Evolutionary conservation across 2,888 invertebrate species (phyloP), one percentile per base, ranked within the genome.

Genomic region (Erebia aethiops): DNA sequence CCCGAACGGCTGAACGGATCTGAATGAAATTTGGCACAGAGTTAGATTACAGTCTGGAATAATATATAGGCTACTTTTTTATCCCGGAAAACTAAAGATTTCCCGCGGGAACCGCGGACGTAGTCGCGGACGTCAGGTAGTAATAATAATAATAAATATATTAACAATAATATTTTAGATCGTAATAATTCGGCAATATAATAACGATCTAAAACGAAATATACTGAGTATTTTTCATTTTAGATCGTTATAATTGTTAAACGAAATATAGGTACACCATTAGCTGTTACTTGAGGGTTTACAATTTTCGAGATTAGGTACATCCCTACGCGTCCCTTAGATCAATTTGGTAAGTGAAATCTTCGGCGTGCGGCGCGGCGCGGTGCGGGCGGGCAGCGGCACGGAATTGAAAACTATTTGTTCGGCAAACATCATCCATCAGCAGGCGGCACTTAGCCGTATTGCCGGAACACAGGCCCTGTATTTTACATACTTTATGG

Each of bases 361-460:
- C 78, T 79, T 76, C 74, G 78, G 78, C 74, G 77, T 77, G 77
- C 77, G 79, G 77, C 81, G 83, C 87, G 84, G 87, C 46, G 46
- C 46, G 1, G 46, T 35, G 13, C 13, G 46, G 83, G 83, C 83
- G 21, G 77, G 76, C 35, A 35, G 35, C 35, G 35, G 77, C 77
- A 79, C 76, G 84, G 87, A 87, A 89, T 90, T 89, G 90, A 91
- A 91, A 91, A 91, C 88, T 92, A 92, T 92, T 92, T 92, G 88
- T 82, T 75, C 80, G 83, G 76, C 87, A 92, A 89, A 92, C 92
- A 90, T 77, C 84, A 92, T 92, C 92, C 87, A 92, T 92, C 92
- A 92, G 77, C 75, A 81, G 80, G 65, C 79, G 82, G 84, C 91
- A 90, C 89, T 90, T 89, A 91, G 86, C 84, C 78, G 83, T 87